These are phyloP conservation scores for Muscicapa adusta DNA, from an alignment of 2,113 vertebrate genomes.

Conservation along the genomic window DNA sequence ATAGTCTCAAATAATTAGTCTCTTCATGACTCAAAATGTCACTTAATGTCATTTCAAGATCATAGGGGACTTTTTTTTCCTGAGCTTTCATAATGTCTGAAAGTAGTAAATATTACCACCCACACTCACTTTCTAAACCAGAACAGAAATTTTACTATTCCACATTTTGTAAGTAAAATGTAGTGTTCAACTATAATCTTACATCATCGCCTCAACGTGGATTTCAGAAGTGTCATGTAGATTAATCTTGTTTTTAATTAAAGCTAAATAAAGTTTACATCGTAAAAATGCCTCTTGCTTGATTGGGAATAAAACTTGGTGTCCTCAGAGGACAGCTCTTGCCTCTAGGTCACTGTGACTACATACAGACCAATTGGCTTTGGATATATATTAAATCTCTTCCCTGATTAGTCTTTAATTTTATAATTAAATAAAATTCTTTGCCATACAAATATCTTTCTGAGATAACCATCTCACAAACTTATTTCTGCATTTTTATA, in stretches of 20 bases:
- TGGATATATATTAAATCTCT: neutral
- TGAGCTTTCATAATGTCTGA: neutral
- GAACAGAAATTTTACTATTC: neutral
- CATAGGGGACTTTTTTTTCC: neutral
- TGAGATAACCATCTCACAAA: neutral
- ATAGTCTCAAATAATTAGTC: neutral
- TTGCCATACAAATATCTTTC: neutral
- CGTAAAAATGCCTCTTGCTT: neutral
- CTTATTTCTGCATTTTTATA: neutral
- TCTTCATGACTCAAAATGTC: neutral
- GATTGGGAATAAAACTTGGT: neutral
- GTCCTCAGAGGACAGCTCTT: neutral
- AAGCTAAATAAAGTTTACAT: neutral
- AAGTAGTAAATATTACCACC: neutral
- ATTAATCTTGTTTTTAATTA: neutral
- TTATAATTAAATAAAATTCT: neutral
- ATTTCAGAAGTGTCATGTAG: neutral
- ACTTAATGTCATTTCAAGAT: neutral
- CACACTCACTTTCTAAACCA: neutral
- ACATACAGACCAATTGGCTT: neutral
- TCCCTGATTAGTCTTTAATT: neutral
- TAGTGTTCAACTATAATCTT: neutral
- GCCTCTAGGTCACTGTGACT: neutral
- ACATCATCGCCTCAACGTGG: accelerated
- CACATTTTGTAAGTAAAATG: neutral